Percentiles rank a stretch among this genome's conserved stretches.
These are phyloP conservation scores for Halictus ligatus DNA, from an alignment of 2,888 invertebrate species.

Conservation along the genomic window DNA sequence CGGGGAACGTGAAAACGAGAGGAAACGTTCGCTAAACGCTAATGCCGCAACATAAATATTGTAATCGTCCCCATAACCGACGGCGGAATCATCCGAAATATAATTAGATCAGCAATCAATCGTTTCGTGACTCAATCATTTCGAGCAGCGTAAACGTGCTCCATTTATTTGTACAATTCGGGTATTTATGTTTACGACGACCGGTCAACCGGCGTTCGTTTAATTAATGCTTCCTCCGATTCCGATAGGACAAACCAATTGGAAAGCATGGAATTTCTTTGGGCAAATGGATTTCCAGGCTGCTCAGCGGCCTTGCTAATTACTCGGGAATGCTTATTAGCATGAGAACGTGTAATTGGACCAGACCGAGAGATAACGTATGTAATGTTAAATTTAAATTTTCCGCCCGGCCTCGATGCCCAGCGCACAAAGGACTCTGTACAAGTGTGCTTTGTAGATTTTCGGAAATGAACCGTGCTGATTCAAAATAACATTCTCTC, in stretches of 20 bases:
- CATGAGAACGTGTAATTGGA: conserved; percentile 17
- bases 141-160: neutral
- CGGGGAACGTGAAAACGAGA: neutral
- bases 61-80: neutral
- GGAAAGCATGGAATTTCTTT: conserved; percentile 15
- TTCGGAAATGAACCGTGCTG: neutral
- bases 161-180: conserved; percentile 6
- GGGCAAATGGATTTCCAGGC: conserved; percentile 21
- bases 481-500: neutral
- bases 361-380: conserved; percentile 12
- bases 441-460: neutral
- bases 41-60: neutral
- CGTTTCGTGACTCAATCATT: neutral
- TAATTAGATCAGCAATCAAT: conserved; percentile 12
- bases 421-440: neutral
- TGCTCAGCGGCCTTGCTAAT: neutral
- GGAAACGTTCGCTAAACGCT: neutral
- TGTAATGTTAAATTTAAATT: conserved; percentile 30
- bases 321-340: conserved; percentile 24
- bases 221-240: conserved; percentile 29
- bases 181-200: conserved; percentile 33
- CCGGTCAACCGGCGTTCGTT: conserved; percentile 1
- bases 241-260: neutral
- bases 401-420: neutral
- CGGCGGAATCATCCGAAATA: neutral